Percentiles rank a stretch among this genome's conserved stretches.
These are phyloP conservation scores for Drosophila rhopaloa DNA, from an alignment of 1,140 invertebrate genomes.

Conservation along the genomic window DNA sequence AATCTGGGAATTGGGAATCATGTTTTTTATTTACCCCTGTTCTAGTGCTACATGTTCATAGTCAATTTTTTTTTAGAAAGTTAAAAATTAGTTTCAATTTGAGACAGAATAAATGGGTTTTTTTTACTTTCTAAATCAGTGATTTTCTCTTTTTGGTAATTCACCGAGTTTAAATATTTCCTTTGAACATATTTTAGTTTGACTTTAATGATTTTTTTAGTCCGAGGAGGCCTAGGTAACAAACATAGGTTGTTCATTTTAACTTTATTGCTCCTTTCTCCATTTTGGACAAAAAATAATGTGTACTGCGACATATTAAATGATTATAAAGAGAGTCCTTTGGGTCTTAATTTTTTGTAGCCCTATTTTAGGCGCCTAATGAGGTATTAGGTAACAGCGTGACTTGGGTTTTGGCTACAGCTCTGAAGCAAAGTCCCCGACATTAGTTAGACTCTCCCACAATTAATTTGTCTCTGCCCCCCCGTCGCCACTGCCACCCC, in stretches of 20 bases:
- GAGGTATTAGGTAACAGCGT: slow-evolving; percentile 58
- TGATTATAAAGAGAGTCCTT: neutral
- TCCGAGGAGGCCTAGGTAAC: too few relatives aligned
- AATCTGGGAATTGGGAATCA: neutral
- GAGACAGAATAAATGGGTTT: too few relatives aligned
- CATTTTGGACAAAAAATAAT: neutral
- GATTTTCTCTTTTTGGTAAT: too few relatives aligned
- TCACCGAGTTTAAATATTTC: too few relatives aligned
- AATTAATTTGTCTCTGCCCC: slow-evolving; percentile 61
- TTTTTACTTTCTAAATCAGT: too few relatives aligned
- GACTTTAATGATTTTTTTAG: neutral
- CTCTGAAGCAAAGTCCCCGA: slow-evolving; percentile 16
- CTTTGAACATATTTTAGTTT: too few relatives aligned
- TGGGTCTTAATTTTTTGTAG: slow-evolving; percentile 7
- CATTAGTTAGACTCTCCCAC: slow-evolving; percentile 69
- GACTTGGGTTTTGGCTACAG: neutral
- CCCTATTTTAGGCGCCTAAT: slow-evolving; percentile 59
- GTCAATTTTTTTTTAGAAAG: too few relatives aligned
- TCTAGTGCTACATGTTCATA: too few relatives aligned
- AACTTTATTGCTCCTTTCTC: neutral
- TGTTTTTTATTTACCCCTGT: too few relatives aligned
- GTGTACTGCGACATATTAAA: neutral
- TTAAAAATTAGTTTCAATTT: too few relatives aligned
- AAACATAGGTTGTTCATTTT: too few relatives aligned
- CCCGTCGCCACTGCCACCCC: neutral